Conservation (phyloP, 2,113 vertebrate genomes). For the Mungos mungo region DNA sequence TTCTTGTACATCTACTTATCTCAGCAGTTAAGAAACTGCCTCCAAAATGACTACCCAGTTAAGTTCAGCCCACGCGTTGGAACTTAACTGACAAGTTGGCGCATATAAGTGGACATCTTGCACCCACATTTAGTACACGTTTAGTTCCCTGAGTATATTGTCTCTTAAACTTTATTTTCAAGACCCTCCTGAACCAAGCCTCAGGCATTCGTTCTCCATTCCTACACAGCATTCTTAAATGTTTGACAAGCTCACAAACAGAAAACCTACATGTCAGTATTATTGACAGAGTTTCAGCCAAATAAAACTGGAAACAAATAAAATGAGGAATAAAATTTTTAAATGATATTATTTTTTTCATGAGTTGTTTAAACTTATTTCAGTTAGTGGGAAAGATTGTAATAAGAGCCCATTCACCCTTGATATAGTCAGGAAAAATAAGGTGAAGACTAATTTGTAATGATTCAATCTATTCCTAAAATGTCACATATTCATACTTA, state of each 20-base stretch:
- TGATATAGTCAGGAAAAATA: constrained; percentile 62
- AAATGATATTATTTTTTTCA: constrained; percentile 48
- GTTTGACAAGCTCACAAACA: neutral
- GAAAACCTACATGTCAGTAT: neutral
- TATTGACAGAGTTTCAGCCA: constrained; percentile 1
- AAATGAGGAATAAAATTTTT: neutral
- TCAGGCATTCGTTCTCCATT: neutral
- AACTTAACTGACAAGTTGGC: constrained; percentile 60
- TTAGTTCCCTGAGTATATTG: constrained; percentile 20
- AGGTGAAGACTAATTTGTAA: constrained; percentile 67
- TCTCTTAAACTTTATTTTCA: constrained; percentile 28
- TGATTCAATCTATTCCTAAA: constrained; percentile 73
- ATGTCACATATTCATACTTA: constrained; percentile 65
- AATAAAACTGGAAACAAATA: constrained; percentile 50
- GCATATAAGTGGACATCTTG: constrained; percentile 41
- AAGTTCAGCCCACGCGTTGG: neutral
- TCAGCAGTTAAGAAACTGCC: constrained; percentile 55
- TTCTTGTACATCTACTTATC: constrained; percentile 6
- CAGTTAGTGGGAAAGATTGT: constrained; percentile 68
- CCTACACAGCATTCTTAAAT: neutral
- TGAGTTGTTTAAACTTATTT: constrained; percentile 71
- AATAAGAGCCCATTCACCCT: constrained; percentile 45
- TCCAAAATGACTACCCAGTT: constrained; percentile 28
- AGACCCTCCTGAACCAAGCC: constrained; percentile 9
- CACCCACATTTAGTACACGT: constrained; percentile 32